Evolutionary conservation across 2,113 vertebrate genomes (phyloP).

Genomic region (Neopipo cinnamomea): DNA sequence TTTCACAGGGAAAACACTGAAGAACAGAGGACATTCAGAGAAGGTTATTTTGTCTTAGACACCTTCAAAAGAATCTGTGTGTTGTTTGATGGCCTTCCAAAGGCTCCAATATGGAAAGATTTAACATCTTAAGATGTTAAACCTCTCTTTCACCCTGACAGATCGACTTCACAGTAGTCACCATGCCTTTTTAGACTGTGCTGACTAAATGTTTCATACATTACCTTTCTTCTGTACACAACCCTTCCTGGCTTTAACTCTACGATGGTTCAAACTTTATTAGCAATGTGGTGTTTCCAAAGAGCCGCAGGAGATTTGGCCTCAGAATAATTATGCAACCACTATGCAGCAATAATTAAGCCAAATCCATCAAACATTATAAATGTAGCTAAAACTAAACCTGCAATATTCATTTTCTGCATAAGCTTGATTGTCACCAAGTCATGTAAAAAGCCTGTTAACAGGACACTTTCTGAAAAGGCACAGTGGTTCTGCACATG

Average conservation of each 20-base stretch:
- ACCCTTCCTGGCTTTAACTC: neutral
- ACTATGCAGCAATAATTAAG: neutral
- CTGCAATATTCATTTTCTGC: neutral
- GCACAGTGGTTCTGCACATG: neutral
- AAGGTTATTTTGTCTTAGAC: neutral
- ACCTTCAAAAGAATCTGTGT: neutral
- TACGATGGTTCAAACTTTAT: fast-evolving
- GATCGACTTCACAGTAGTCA: neutral
- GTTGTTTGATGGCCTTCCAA: neutral
- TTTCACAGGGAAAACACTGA: neutral
- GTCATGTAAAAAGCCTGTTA: neutral
- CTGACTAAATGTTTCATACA: neutral
- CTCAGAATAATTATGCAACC: neutral
- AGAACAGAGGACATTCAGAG: neutral
- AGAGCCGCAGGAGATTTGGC: neutral
- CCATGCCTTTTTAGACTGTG: neutral
- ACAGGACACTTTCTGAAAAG: neutral
- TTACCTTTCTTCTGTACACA: neutral
- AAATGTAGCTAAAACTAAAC: neutral
- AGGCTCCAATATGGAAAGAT: neutral
- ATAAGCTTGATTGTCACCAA: neutral
- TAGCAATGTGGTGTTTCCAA: neutral
- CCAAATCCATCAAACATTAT: neutral
- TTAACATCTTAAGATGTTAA: neutral
- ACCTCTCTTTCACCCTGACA: neutral